Evolutionary conservation across 2,797 vertebrate species (phyloP).

Genomic region (Sebastes cheni): DNA sequence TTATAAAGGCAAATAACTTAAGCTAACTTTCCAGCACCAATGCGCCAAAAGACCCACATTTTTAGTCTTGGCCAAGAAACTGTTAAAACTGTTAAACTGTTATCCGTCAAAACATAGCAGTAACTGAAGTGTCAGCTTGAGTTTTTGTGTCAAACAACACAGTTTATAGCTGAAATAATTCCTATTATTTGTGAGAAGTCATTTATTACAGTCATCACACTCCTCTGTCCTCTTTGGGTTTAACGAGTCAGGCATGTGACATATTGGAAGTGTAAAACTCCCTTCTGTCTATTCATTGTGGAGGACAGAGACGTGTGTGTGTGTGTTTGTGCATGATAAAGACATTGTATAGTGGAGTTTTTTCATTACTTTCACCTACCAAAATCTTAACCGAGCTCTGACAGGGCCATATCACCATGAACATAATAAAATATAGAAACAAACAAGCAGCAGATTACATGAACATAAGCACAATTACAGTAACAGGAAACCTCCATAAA

Average conservation of each 20-base stretch:
- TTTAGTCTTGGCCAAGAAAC: background rate
- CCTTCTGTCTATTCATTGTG: constrained; percentile 15
- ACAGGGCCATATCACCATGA: background rate
- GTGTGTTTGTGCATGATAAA: background rate
- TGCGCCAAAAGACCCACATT: background rate
- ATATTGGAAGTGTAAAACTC: constrained; percentile 5
- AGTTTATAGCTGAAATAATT: background rate
- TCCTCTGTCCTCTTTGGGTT: background rate
- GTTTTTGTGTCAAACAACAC: background rate
- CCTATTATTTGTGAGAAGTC: background rate
- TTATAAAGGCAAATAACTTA: background rate
- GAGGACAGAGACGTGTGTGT: background rate
- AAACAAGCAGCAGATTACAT: background rate
- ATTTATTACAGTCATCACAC: background rate
- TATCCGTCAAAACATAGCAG: background rate
- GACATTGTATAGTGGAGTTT: background rate
- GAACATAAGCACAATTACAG: background rate
- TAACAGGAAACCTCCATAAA: no score
- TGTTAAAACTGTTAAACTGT: background rate
- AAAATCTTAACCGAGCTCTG: accelerated
- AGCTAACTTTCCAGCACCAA: background rate
- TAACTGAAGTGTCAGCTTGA: background rate
- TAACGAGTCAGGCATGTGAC: constrained; percentile 20
- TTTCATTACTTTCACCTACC: background rate
- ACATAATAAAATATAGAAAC: background rate